Evolutionary conservation across 1,140 invertebrate genomes (phyloP), one percentile per base, ranked within the genome.

Genomic region (Drosophila sp.): DNA sequence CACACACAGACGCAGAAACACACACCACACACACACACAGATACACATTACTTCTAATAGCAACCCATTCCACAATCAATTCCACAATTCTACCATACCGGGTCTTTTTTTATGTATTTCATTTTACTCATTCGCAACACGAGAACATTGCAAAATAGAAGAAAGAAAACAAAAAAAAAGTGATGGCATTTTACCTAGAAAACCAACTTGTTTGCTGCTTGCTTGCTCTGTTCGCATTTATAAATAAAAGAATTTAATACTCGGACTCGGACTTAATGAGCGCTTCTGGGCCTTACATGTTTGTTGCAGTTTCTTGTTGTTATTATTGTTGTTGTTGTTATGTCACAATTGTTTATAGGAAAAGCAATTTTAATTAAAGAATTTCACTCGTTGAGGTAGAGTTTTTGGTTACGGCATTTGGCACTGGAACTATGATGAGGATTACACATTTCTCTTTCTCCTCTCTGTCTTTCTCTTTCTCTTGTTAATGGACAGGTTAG

Each of bases 241-340:
- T 73, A 83, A 83, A 70, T 76, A 75, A 83, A 87, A 80, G 76
- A 89, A 87, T 89, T 89, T 83, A 66, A 83, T 82, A 83, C 83
- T 81, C 27, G 64, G 64, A 63, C 70, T 69, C 60, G 67, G 69
- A 86, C 65, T 74, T 82, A 87, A 86, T 86, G 79, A 86, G 83
- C 64, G 57, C 25, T 66, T 63, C 8, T 50, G 30, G 6, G 17
- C 25, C 17, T 55, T 35, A 17, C 35, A 38, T 38, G 35, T 38
- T 38, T 11, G 35, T 38, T 38, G 35, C 35, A 38, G 35, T 38
- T 38, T 56, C 25, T 40, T 63, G 60, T 41, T 60, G 1, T 33
- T 56, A 17, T 66, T 41, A n/a, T 71, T 61, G 6, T 64, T 61
- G 67, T 65, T 75, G 40, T 60, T 76, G 61, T 69, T 78, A 55